A percentile compares a stretch with the other conserved stretches of the same genome.
Conservation (phyloP, 2,888 invertebrate species). For the Cheilosia impressa region DNA sequence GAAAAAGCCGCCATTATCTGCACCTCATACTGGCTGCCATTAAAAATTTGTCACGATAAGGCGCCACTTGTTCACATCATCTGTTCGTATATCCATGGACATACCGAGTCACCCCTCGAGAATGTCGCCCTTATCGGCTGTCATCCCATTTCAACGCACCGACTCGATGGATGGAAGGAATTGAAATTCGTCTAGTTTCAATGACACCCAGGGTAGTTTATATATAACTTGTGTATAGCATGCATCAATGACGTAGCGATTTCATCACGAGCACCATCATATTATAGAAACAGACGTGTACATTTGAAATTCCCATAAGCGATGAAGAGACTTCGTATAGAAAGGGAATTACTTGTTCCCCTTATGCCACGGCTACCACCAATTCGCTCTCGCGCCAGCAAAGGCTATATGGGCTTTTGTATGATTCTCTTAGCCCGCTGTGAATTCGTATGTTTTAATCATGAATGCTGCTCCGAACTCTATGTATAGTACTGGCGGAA, state of each 20-base stretch:
- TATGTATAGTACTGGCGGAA: constrained; percentile 43
- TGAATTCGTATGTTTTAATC: constrained; percentile 74
- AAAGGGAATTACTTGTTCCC: constrained; percentile 44
- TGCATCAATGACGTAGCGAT: constrained; percentile 59
- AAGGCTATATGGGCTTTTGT: constrained; percentile 63
- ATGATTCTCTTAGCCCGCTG: constrained; percentile 65
- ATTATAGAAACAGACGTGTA: constrained; percentile 6
- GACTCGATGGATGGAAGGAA: constrained; percentile 26
- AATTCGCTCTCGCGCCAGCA: constrained; percentile 11
- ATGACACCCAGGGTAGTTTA: constrained; percentile 42
- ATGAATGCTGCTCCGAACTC: constrained; percentile 59
- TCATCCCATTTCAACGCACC: constrained; percentile 66
- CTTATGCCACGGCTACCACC: constrained; percentile 33
- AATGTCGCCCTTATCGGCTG: constrained; percentile 60
- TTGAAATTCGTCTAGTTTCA: constrained; percentile 66
- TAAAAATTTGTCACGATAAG: constrained; percentile 46
- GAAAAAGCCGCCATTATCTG: constrained; percentile 40
- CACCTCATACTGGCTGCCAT: constrained; percentile 33
- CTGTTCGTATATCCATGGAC: constrained; percentile 37
- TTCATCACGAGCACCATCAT: constrained; percentile 51
- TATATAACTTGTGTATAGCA: constrained; percentile 5
- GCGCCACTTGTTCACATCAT: constrained; percentile 71
- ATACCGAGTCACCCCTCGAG: constrained; percentile 54
- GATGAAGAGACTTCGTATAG: constrained; percentile 41
- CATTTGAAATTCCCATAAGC: constrained; percentile 69